Percentiles rank a stretch among this genome's conserved stretches.
Evolutionary conservation across 2,888 invertebrate species (phyloP).

Genomic region (Lithophane semibrunnea): DNA sequence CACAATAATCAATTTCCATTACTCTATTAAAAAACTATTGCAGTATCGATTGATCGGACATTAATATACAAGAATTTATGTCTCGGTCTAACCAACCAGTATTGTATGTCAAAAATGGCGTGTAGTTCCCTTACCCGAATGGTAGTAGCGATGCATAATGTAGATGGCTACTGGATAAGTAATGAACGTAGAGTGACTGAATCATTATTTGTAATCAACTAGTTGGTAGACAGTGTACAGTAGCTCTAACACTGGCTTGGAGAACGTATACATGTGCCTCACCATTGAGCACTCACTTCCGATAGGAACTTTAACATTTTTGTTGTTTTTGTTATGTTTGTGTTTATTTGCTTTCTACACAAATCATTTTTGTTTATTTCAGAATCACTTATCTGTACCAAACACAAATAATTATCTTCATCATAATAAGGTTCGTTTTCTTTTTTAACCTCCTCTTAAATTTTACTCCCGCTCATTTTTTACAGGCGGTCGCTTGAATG

Average conservation of each 20-base stretch:
- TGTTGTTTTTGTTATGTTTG: slow-evolving; percentile 85
- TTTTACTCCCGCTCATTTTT: slow-evolving; percentile 78
- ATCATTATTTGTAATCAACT: slow-evolving; percentile 34
- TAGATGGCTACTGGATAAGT: slow-evolving; percentile 59
- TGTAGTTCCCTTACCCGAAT: slow-evolving; percentile 61
- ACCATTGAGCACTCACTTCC: slow-evolving; percentile 62
- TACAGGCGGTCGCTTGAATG: slow-evolving; percentile 80
- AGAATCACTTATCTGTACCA: slow-evolving; percentile 97
- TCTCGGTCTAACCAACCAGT: slow-evolving; percentile 49
- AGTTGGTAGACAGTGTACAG: slow-evolving; percentile 56
- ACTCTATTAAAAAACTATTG: slow-evolving; percentile 37
- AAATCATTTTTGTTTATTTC: slow-evolving; percentile 93
- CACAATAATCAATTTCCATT: slow-evolving; percentile 37
- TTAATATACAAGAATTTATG: slow-evolving; percentile 69
- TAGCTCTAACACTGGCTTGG: slow-evolving; percentile 71
- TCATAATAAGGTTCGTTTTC: slow-evolving; percentile 94
- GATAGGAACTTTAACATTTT: slow-evolving; percentile 76
- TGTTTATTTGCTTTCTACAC: slow-evolving; percentile 91
- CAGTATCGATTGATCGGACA: slow-evolving; percentile 35
- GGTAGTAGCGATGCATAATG: slow-evolving; percentile 60
- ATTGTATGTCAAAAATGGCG: slow-evolving; percentile 71
- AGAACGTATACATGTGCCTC: slow-evolving; percentile 62
- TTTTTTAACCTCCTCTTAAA: slow-evolving; percentile 86
- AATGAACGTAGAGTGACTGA: slow-evolving; percentile 54
- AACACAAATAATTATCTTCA: slow-evolving; percentile 96